Conservation (phyloP, 2,113 vertebrate species). For the Osmerus mordax region DNA sequence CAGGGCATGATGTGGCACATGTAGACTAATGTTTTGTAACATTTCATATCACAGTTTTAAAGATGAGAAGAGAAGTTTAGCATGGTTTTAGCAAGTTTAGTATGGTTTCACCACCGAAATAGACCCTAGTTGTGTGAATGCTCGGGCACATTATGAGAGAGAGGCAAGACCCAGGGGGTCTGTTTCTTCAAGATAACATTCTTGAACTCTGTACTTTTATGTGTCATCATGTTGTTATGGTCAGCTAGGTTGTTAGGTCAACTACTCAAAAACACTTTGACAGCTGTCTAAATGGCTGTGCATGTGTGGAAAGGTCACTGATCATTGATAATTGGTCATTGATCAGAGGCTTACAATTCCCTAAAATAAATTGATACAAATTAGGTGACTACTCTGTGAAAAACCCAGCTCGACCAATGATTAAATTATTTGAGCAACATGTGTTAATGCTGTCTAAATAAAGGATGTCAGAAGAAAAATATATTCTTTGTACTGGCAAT, state of each 20-base stretch:
- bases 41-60: too few relatives aligned
- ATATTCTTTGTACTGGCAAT: slow-evolving; percentile 19
- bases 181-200: slow-evolving; percentile 44
- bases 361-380: too few relatives aligned
- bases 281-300: too few relatives aligned
- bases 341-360: neutral
- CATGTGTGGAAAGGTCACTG: too few relatives aligned
- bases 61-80: too few relatives aligned
- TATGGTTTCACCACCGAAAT: too few relatives aligned
- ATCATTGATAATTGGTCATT: neutral
- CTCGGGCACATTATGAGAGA: too few relatives aligned
- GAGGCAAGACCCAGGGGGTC: too few relatives aligned
- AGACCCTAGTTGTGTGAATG: too few relatives aligned
- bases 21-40: too few relatives aligned
- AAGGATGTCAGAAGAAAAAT: neutral
- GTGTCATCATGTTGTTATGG: slow-evolving; percentile 15
- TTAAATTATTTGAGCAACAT: neutral
- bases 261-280: slow-evolving; percentile 42
- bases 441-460: neutral
- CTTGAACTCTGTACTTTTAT: slow-evolving; percentile 30
- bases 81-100: too few relatives aligned
- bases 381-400: neutral
- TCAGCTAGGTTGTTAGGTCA: slow-evolving; percentile 34
- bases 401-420: neutral
- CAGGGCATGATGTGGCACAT: too few relatives aligned